Percentiles rank a stretch among this genome's conserved stretches.
Evolutionary conservation across 2,113 vertebrate species (phyloP).

Genomic region (Gnathonemus echidnorhynchus): DNA sequence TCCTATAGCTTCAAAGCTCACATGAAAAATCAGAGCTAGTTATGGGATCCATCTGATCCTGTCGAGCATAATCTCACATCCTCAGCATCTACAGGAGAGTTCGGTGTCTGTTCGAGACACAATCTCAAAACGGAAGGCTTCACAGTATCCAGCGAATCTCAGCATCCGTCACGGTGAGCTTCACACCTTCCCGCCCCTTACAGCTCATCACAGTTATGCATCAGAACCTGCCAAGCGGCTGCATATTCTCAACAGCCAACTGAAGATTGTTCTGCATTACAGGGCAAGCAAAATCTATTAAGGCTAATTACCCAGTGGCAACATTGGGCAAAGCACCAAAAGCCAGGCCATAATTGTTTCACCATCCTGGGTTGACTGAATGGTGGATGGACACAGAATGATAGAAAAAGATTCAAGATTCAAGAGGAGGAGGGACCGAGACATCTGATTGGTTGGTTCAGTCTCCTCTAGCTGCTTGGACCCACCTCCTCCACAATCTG

Average conservation of each 20-base stretch:
- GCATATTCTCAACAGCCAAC: background rate
- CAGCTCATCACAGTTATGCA: background rate
- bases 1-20: background rate
- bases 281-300: background rate
- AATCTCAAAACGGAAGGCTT: background rate
- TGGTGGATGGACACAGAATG: background rate
- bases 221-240: background rate
- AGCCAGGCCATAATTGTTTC: background rate
- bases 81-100: background rate
- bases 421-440: background rate
- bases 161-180: background rate
- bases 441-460: background rate
- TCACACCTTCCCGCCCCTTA: background rate
- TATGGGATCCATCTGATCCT: background rate
- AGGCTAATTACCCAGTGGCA: background rate
- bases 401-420: background rate
- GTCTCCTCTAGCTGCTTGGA: background rate
- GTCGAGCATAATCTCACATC: background rate
- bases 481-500: background rate
- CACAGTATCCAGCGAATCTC: background rate
- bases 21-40: background rate
- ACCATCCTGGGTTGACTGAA: background rate
- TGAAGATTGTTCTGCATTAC: background rate
- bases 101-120: background rate
- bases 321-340: background rate